Evolutionary conservation across 1,140 invertebrate genomes (phyloP), one percentile per base, ranked within the genome.

Genomic region (Adelges cooleyi): DNA sequence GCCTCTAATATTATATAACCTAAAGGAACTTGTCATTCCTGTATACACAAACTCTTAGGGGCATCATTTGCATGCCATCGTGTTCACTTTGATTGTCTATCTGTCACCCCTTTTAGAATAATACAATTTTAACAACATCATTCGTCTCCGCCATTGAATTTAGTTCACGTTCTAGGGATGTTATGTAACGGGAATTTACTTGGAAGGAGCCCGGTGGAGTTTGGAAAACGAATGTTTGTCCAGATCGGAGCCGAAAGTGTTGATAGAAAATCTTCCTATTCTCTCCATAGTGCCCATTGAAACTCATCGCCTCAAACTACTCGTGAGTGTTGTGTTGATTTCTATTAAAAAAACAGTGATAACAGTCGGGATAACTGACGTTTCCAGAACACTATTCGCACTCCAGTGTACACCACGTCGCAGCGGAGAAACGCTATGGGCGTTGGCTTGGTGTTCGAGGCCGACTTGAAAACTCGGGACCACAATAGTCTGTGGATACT

Each of bases 131-230:
- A n/a, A n/a, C n/a, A n/a, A n/a, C n/a, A n/a, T n/a, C n/a, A n/a
- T n/a, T n/a, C n/a, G n/a, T n/a, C n/a, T n/a, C n/a, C n/a, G n/a
- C n/a, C n/a, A n/a, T n/a, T n/a, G n/a, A n/a, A n/a, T n/a, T n/a
- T n/a, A n/a, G n/a, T n/a, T n/a, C n/a, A n/a, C n/a, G n/a, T 6
- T 33, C 11, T 33, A 33, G 85, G 87, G 87, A 40, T 88, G 83
- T 72, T 92, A 92, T 72, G 81, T 95, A 4, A 80, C 86, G 68
- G 94, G 93, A 17, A 74, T 98, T 22, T 94, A 86, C 74, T 75
- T 97, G 69, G 93, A 97, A 77, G 92, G 93, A 11, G 92, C 89
- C 0, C 81, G 86, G 40, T 95, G 90, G 90, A 86, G 92, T 72
- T 65, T 80, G 20, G 74, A 85, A 49, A 81, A 83, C 4, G 78